A percentile compares a stretch with the other conserved stretches of the same genome.
phyloP scores from a whole-genome alignment of 2,797 vertebrate genomes.

The Danio tinwini region DNA sequence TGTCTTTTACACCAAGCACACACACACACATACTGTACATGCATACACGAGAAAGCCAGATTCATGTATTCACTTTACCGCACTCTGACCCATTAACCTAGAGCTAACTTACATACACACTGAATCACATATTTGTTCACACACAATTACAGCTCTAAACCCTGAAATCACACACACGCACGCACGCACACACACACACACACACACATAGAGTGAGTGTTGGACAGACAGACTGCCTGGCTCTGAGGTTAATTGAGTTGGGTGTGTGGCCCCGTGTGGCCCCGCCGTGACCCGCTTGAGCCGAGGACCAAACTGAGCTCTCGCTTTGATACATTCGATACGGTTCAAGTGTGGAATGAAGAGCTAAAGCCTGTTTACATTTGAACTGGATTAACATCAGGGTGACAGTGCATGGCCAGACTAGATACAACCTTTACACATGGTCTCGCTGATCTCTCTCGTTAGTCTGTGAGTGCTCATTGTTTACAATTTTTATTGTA shows the following conservation, averaged over 20 bases:
- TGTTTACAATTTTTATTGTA: too few species aligned
- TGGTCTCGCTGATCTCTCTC: conserved; percentile 13
- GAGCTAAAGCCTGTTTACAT: conserved; percentile 85
- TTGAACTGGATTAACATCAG: conserved; percentile 84
- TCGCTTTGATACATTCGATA: conserved; percentile 95
- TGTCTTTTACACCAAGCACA: conserved; percentile 52
- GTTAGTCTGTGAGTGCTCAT: conserved; percentile 19
- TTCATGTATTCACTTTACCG: conserved; percentile 62
- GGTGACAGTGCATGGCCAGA: conserved; percentile 69
- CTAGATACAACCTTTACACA: conserved; percentile 38
- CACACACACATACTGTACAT: conserved; percentile 32
- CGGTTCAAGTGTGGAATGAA: conserved; percentile 86
- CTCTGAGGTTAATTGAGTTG: conserved; percentile 82
- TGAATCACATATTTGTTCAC: conserved; percentile 61
- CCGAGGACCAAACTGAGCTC: conserved; percentile 83
- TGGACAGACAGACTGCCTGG: conserved; percentile 78
- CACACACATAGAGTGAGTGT: conserved; percentile 61
- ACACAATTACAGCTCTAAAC: conserved; percentile 54
- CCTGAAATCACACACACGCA: conserved; percentile 50
- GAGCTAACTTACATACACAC: conserved; percentile 70
- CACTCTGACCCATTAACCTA: conserved; percentile 79
- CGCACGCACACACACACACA: conserved; percentile 16
- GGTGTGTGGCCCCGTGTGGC: conserved; percentile 81
- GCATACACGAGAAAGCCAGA: conserved; percentile 49
- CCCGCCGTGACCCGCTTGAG: conserved; percentile 75